Evolutionary conservation across 2,113 vertebrate species (phyloP).

Genomic region (Sylvia atricapilla): DNA sequence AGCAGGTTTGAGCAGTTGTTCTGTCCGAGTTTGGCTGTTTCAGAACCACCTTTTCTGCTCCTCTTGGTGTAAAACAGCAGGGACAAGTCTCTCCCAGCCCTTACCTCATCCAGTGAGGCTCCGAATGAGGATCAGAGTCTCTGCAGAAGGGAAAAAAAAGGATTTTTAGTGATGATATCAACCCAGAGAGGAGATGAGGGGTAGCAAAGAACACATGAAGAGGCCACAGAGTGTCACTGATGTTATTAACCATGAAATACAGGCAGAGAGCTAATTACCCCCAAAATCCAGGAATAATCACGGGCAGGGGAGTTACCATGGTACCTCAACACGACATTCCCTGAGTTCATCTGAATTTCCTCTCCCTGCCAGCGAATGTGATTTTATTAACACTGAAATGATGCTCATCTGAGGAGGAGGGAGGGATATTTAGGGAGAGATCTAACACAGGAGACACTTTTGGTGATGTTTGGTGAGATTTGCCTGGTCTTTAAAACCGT

Average conservation of each 20-base stretch:
- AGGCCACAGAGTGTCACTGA: background rate
- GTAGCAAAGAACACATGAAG: background rate
- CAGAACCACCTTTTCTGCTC: background rate
- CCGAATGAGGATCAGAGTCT: accelerated
- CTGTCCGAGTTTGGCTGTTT: background rate
- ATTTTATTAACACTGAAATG: background rate
- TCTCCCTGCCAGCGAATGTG: background rate
- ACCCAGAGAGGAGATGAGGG: background rate
- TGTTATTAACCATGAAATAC: background rate
- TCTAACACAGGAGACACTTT: accelerated
- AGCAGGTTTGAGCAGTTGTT: background rate
- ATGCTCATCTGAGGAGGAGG: background rate
- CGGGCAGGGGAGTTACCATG: accelerated
- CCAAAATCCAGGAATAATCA: background rate
- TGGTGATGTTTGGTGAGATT: background rate
- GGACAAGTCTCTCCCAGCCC: background rate
- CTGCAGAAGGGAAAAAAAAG: background rate
- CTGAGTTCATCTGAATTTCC: background rate
- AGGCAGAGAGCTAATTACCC: background rate
- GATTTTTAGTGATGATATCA: background rate
- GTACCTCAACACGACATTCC: accelerated
- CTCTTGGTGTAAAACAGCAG: background rate
- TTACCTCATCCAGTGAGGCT: background rate
- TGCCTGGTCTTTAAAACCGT: accelerated
- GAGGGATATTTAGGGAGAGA: background rate